Base-by-base conservation (phyloP, 1,140 invertebrate species). In the Acyrthosiphon pisum region DNA sequence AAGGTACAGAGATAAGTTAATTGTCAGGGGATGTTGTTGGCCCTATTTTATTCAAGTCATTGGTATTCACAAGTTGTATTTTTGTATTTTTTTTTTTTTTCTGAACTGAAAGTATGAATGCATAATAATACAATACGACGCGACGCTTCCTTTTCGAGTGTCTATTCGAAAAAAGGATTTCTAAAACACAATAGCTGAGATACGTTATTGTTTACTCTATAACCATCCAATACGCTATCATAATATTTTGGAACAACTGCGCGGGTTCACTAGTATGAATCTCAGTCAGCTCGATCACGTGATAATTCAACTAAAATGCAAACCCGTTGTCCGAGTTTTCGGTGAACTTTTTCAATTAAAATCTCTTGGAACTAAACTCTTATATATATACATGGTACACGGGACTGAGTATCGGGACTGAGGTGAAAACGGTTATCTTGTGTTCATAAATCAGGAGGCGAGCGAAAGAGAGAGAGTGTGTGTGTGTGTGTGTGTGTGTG, bases 291-390 rank as follows among this genome's bases (percentile, higher is more conserved):
- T 87, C n/a, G 46, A 7, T 37, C 8, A 35, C 46, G 20, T 26
- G 87, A 37, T 50, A 23, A 56, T 53, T 53, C n/a, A 56, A 11
- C 18, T n/a, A 20, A 22, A 53, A 37, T 2, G 0, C 22, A 20
- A 22, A 89, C 48, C n/a, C n/a, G 48, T 26, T 26, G n/a, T 22
- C 86, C 8, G 20, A 53, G 35, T 50, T 88, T 88, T 50, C 6
- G 6, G 18, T 50, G 20, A 89, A 89, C 87, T 56, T 89, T 56
- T 56, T 89, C 87, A 53, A 89, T 89, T 56, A 50, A 88, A 53
- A 89, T 18, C 48, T 23, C 22, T 89, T 37, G 14, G 22, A 37
- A n/a, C 23, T 87, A 44, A 23, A 86, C n/a, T 81, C 46, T 30
- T 88, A 50, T 50, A 35, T 88, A 46, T 87, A 50, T 22, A 50